Evolutionary conservation across 2,797 vertebrate genomes (phyloP).

Genomic region (Cephalopachus bancanus): DNA sequence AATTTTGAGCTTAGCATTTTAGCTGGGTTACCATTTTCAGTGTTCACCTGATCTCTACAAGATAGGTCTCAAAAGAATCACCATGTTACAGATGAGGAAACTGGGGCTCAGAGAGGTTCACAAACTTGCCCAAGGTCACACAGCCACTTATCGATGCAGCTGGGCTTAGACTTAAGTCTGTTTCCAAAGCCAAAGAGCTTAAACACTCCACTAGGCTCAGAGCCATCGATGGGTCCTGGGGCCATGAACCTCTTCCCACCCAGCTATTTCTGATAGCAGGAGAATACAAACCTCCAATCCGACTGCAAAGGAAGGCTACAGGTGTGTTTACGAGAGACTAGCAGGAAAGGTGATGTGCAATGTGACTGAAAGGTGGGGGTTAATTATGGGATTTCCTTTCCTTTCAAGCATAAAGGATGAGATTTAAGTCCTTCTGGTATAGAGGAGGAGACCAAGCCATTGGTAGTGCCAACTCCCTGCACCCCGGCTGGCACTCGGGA

Average conservation of each 20-base stretch:
- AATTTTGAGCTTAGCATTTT: neutral
- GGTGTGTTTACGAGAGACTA: slow-evolving; percentile 52
- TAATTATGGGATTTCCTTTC: slow-evolving; percentile 76
- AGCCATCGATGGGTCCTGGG: neutral
- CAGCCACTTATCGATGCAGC: neutral
- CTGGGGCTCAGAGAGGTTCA: neutral
- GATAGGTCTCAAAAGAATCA: neutral
- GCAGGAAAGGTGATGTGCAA: neutral
- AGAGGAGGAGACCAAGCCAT: neutral
- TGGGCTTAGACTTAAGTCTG: slow-evolving; percentile 6
- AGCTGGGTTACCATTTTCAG: neutral
- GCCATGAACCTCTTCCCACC: neutral
- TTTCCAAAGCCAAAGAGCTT: neutral
- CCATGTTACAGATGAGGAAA: neutral
- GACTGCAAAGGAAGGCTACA: neutral
- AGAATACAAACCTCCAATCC: neutral
- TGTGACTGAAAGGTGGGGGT: slow-evolving; percentile 53
- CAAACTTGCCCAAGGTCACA: neutral
- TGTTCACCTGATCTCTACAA: neutral
- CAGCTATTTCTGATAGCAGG: neutral
- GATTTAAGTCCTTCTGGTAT: slow-evolving; percentile 45
- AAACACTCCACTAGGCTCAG: neutral
- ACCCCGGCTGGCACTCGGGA: neutral
- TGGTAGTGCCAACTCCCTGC: neutral
- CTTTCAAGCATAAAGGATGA: slow-evolving; percentile 68